Conservation (phyloP, 2,797 vertebrate species). For the Toxotes lorentzi region DNA sequence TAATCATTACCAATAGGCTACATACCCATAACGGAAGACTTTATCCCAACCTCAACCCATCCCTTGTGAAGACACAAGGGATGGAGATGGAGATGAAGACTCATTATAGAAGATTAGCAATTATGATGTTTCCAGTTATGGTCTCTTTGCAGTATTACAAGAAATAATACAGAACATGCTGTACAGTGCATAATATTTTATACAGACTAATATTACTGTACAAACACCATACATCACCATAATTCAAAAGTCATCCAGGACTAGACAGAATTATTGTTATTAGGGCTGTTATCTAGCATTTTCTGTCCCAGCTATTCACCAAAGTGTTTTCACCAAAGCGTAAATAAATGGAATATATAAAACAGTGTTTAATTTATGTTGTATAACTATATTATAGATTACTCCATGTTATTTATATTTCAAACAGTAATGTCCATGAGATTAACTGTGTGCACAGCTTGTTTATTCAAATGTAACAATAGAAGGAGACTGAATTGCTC, state of each 20-base stretch:
- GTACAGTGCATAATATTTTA: conserved; percentile 14
- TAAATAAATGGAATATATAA: not conserved
- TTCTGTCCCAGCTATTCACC: not conserved
- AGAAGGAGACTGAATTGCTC: not conserved
- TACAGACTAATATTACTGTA: not conserved
- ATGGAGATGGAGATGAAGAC: too few species aligned
- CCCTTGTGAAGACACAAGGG: conserved; percentile 5
- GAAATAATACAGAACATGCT: conserved; percentile 14
- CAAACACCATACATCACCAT: conserved; percentile 5
- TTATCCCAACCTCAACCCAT: not conserved
- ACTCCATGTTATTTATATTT: conserved; percentile 2
- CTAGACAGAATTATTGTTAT: not conserved
- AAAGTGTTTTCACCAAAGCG: not conserved
- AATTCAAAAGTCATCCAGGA: not conserved
- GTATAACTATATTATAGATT: not conserved
- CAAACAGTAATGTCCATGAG: conserved; percentile 3
- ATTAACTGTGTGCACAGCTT: not conserved
- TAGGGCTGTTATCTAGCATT: not conserved
- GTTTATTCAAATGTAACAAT: not conserved
- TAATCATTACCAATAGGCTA: not conserved
- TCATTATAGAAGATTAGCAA: too few species aligned
- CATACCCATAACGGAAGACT: not conserved
- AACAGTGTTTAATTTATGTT: not conserved
- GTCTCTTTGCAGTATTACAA: conserved; percentile 6
- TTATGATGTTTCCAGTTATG: too few species aligned